Evolutionary conservation across 2,888 invertebrate species (phyloP), one percentile per base, ranked within the genome.

Genomic region (Aricia artaxerxes): DNA sequence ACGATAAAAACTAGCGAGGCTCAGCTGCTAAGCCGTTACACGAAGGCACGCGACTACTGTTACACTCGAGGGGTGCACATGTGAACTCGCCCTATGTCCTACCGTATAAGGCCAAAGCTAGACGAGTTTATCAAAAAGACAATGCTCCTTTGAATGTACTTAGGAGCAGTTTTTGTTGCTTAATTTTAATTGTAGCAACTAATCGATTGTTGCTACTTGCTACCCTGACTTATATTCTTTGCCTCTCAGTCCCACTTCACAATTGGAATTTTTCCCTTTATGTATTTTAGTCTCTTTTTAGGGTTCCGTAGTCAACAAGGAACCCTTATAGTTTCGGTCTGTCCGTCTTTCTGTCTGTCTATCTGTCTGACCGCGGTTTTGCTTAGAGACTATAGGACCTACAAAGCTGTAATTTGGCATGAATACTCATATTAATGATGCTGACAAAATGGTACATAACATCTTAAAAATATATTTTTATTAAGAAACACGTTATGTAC

Each of bases 1-100:
- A 90, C 31, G 76, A 87, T 80, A 80, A 82, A 79, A 80, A 88
- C 87, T 89, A 86, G 85, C 80, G 80, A 84, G 87, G 86, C 89
- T 93, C 93, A 93, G 93, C 92, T 93, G 94, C 91, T 84, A 82
- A 84, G 85, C 91, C 92, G 92, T 92, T 93, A 92, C 84, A 82
- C 84, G 82, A 83, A 82, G 86, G 89, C 93, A 91, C 92, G 92
- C 92, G 90, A 83, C 84, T 76, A 35, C 64, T 35, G 73, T 78
- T 76, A 76, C 44, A 49, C 57, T 35, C 16, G 35, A 76, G 53
- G 76, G 76, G 57, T 53, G 49, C 57, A 76, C 57, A 76, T 57
- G 57, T 53, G 35, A 57, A 16, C 76, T 76, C 76, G 7, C 53
- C 76, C 76, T 57, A 57, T 35, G 16, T 2, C 57, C 57, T 13